Evolutionary conservation across 2,888 invertebrate species (phyloP).

Genomic region (Drosophila robusta): DNA sequence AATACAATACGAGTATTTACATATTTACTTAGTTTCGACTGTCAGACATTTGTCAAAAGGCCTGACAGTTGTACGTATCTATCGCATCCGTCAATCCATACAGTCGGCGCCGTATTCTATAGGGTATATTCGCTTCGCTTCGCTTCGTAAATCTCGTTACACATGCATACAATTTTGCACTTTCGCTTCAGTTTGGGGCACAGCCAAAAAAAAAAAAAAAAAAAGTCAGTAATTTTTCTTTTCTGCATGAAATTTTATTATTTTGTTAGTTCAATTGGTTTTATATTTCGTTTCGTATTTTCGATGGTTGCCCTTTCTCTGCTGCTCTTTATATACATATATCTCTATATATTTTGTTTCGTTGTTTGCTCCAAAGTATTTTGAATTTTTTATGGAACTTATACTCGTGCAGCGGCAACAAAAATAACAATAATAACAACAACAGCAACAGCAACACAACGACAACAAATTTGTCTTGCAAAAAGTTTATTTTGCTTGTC

Average conservation of each 20-base stretch:
- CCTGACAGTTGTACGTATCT: conserved; percentile 35
- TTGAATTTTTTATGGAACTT: conserved; percentile 64
- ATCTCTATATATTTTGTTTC: conserved; percentile 9
- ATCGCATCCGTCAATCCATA: conserved; percentile 49
- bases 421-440: conserved; percentile 36
- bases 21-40: conserved; percentile 22
- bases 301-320: conserved; percentile 6
- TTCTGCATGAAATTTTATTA: conserved; percentile 47
- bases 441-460: conserved; percentile 41
- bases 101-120: conserved; percentile 16
- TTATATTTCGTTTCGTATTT: conserved; percentile 44
- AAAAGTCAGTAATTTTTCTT: conserved; percentile 46
- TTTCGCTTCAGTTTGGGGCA: conserved; percentile 26
- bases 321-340: neutral
- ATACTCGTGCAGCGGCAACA: conserved; percentile 50
- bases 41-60: conserved; percentile 47
- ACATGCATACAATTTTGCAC: conserved; percentile 53
- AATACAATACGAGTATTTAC: conserved; percentile 21
- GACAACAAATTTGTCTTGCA: conserved; percentile 59
- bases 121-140: conserved; percentile 36
- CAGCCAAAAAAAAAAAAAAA: neutral
- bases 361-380: conserved; percentile 46
- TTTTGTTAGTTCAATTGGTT: conserved; percentile 57
- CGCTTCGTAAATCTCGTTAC: conserved; percentile 34
- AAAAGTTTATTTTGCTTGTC: conserved; percentile 68